These are phyloP conservation scores for Theonella swinhoei DNA, from an alignment of 37 sponge, comb jelly and placozoan genomes.

Conservation along the genomic window DNA sequence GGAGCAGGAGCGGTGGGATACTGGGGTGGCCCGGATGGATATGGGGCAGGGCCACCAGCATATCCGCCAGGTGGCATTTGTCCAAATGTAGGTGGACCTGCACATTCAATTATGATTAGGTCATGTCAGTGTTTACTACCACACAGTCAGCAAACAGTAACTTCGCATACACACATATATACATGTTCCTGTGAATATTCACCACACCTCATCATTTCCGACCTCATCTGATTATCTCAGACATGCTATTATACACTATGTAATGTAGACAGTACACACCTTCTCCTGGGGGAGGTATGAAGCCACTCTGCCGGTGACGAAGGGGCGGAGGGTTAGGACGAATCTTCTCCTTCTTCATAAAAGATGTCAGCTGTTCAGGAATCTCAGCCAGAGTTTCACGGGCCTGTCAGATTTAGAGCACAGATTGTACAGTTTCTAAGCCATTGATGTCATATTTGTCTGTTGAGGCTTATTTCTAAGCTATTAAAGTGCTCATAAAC, in stretches of 20 bases:
- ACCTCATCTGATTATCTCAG: no score
- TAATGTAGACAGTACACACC: background rate
- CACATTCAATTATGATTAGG: no score
- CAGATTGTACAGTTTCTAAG: background rate
- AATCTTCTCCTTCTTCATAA: constrained; percentile 67
- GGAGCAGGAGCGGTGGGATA: background rate
- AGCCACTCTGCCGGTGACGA: constrained; percentile 18
- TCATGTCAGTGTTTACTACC: no score
- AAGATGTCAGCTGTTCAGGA: constrained; percentile 73
- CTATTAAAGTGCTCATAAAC: no score
- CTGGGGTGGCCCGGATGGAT: background rate
- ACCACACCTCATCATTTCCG: no score
- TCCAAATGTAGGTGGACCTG: background rate
- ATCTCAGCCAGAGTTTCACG: constrained; percentile 90
- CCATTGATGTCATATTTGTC: background rate
- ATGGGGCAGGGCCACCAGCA: background rate
- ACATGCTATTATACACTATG: no score
- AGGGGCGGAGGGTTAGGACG: constrained; percentile 78
- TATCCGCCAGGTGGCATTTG: background rate
- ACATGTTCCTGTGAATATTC: no score
- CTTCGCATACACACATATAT: no score
- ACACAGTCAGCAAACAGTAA: no score
- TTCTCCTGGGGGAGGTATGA: background rate
- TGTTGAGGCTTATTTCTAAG: background rate
- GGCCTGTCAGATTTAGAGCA: constrained; percentile 45